Evolutionary conservation across 2,113 vertebrate species (phyloP), one percentile per base, ranked within the genome.

Genomic region (Nannospalax galili): DNA sequence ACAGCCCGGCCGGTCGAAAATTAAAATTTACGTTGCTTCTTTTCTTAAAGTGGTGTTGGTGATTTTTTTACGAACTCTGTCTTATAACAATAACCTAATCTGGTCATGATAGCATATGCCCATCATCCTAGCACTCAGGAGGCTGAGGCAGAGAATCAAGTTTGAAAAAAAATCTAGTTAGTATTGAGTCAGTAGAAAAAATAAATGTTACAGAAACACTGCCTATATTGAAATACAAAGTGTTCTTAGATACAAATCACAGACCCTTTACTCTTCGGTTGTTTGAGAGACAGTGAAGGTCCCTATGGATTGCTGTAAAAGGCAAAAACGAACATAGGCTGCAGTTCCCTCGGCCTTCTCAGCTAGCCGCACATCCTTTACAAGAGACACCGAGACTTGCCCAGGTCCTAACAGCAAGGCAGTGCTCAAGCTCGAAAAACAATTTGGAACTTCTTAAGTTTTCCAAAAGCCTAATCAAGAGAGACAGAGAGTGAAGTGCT

Each of bases 401-500:
- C 42, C 65, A 92, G 28, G 58, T 42, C 85, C 35, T 84, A 93
- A 81, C 17, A 74, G 32, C 20, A 75, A 90, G 62, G 74, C 48
- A 24, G 10, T 52, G 90, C 72, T 92, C 72, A 77, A 35, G 16
- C 56, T 78, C 65, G 42, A 91, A 95, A 97, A 97, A 88, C 80
- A 90, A 69, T 79, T 94, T 84, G 40, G 32, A 37, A 78, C 89
- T 81, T 90, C 62, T 88, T 73, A 93, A 86, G 69, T 95, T 95
- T 97, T 92, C 88, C 93, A 40, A 91, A 94, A 91, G 56, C 42
- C 65, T 75, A 86, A 32, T 89, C 45, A 78, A 89, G 22, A 70
- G 48, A 95, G 30, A 72, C 42, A 84, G 94, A 37, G 26, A 80
- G 88, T 24, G 48, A 90, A 48, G 19, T n/a, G 74, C 64, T 93